Conservation (phyloP, 2,113 vertebrate species). For the Sigmodon hispidus region DNA sequence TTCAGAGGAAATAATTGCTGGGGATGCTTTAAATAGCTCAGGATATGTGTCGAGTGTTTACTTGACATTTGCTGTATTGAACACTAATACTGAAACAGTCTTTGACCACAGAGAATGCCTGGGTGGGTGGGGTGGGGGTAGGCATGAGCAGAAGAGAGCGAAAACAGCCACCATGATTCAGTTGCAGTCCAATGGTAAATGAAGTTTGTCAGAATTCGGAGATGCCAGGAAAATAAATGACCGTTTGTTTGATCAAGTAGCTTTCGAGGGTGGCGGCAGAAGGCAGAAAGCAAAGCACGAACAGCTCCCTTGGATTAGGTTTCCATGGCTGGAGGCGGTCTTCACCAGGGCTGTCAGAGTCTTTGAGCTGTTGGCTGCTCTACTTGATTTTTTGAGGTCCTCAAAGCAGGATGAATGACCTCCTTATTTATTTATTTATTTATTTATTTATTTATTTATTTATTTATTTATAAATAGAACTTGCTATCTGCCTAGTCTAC, state of each 20-base stretch:
- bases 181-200: conserved; percentile 72
- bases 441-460: not conserved
- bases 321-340: not conserved
- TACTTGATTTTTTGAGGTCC: conserved; percentile 51
- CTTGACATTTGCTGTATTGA: conserved; percentile 88
- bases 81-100: conserved; percentile 86
- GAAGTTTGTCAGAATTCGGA: conserved; percentile 62
- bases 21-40: conserved; percentile 83
- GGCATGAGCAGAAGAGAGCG: conserved; percentile 61
- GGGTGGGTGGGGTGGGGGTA: conserved; percentile 77
- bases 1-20: conserved; percentile 83
- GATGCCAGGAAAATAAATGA: conserved; percentile 56
- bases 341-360: not conserved
- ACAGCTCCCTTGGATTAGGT: not conserved
- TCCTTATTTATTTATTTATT: not conserved
- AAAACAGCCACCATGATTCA: conserved; percentile 76
- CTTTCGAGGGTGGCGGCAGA: not conserved
- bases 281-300: not conserved
- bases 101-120: conserved; percentile 84
- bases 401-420: conserved; percentile 27
- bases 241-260: not conserved
- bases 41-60: conserved; percentile 85
- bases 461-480: not conserved
- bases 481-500: not conserved
- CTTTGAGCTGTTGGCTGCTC: not conserved